Evolutionary conservation across 2,113 vertebrate genomes (phyloP), one percentile per base, ranked within the genome.

Genomic region (Sander vitreus): DNA sequence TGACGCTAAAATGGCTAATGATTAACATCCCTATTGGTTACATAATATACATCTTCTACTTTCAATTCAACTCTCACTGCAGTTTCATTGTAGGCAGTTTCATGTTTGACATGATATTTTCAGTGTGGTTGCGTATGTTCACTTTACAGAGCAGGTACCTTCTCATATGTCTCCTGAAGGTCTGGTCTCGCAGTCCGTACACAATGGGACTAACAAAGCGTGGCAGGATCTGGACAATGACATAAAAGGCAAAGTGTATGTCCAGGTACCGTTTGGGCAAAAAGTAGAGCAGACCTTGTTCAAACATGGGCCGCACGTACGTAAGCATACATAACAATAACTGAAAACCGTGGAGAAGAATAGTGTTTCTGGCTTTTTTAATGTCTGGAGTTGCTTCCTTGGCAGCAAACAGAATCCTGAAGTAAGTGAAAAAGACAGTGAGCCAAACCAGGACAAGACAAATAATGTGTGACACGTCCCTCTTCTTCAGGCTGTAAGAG

Each of bases 111-210:
- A 6, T 8, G 18, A 45, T 11, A 1, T 48, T 64, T 16, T n/a
- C 27, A 27, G 53, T 39, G 11, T 27, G 25, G 51, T 10, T 58
- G 0, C 9, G 23, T 5, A 3, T 0, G 18, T 25, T 79, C 18
- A 23, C 60, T 50, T 16, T 55, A 33, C 90, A 89, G 2, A 92
- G 13, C 43, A 91, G 27, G 62, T 88, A 75, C 9, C 30, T 80
- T 54, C 73, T 93, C 47, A 94, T 7, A 36, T 94, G 83, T 13
- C 51, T 80, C 76, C 67, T 84, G 78, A 95, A 93, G 0, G 47
- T 86, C 50, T 92, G 67, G 78, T 95, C 95, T 64, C 95, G 83
- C 9, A 94, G 21, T 0, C 94, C 94, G 21, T 95, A 95, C 13
- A 95, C 60, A 5, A 93, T 59, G 0, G 94, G 93, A 65, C 94